phyloP scores from a whole-genome alignment of 2,888 invertebrate species.

The Nomada hirtipes region DNA sequence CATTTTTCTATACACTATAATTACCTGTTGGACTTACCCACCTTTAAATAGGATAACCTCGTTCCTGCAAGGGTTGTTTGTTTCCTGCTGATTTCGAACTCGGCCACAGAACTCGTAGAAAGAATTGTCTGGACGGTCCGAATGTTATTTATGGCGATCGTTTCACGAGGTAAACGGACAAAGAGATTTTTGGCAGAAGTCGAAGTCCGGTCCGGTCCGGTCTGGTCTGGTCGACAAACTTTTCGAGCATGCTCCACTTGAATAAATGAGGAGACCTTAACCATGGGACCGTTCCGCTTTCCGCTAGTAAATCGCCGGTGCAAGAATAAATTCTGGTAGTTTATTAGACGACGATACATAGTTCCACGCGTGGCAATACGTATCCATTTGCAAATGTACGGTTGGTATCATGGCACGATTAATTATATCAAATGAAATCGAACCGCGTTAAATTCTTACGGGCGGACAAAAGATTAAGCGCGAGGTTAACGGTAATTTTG shows the following conservation, averaged over 20 bases:
- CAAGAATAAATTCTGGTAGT: slow-evolving; percentile 2
- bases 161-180: slow-evolving; percentile 43
- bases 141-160: slow-evolving; percentile 57
- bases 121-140: neutral
- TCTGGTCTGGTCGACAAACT: slow-evolving; percentile 16
- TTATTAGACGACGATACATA: neutral
- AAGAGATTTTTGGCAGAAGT: slow-evolving; percentile 48
- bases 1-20: too few species aligned
- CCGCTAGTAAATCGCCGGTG: neutral
- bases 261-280: slow-evolving; percentile 71
- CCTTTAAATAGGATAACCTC: neutral
- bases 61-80: slow-evolving; percentile 50
- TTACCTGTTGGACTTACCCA: neutral
- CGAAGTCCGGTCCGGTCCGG: slow-evolving; percentile 14
- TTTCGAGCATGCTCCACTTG: slow-evolving; percentile 74
- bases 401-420: too few species aligned
- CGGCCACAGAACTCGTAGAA: neutral
- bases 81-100: neutral
- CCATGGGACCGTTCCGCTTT: slow-evolving; percentile 19
- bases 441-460: too few species aligned
- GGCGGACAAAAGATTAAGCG: too few species aligned
- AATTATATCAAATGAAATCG: too few species aligned
- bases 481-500: too few species aligned
- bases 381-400: too few species aligned
- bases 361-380: too few species aligned